Evolutionary conservation across 2,888 invertebrate genomes (phyloP).

Genomic region (Podabrus alpinus): DNA sequence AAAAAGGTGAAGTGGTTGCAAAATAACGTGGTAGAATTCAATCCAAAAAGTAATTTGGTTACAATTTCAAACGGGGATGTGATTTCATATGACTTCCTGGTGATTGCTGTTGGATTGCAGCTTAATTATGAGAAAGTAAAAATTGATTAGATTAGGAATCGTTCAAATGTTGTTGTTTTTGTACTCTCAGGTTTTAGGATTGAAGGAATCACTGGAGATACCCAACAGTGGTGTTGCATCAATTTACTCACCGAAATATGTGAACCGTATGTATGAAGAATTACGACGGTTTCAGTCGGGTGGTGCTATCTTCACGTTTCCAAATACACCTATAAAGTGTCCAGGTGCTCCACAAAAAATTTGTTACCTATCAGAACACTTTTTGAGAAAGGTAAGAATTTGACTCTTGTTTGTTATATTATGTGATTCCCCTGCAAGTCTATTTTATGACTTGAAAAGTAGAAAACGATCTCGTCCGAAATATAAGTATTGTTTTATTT

Average conservation of each 20-base stretch:
- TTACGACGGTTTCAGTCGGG: constrained; percentile 73
- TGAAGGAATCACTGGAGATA: constrained; percentile 74
- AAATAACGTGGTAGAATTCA: constrained; percentile 71
- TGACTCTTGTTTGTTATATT: constrained; percentile 1
- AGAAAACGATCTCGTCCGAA: no score
- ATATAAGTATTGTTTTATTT: no score
- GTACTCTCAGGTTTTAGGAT: constrained; percentile 79
- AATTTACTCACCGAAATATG: constrained; percentile 83
- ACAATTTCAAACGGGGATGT: constrained; percentile 68
- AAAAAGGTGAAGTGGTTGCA: constrained; percentile 78
- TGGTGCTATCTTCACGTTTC: constrained; percentile 91
- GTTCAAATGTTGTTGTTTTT: constrained; percentile 11
- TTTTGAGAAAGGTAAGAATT: constrained; percentile 71
- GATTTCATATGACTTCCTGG: constrained; percentile 81
- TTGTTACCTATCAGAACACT: constrained; percentile 87
- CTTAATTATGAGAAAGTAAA: constrained; percentile 77
- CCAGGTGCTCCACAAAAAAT: constrained; percentile 99
- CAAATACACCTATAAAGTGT: constrained; percentile 90
- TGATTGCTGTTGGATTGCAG: constrained; percentile 83
- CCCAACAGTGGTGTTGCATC: constrained; percentile 80
- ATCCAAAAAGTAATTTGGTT: constrained; percentile 73
- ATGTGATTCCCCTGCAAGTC: not conserved
- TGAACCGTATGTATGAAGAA: constrained; percentile 74
- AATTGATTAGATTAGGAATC: constrained; percentile 6
- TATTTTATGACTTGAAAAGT: not conserved